Conservation (phyloP, 2,113 vertebrate genomes). For the Gopherus evgoodei region DNA sequence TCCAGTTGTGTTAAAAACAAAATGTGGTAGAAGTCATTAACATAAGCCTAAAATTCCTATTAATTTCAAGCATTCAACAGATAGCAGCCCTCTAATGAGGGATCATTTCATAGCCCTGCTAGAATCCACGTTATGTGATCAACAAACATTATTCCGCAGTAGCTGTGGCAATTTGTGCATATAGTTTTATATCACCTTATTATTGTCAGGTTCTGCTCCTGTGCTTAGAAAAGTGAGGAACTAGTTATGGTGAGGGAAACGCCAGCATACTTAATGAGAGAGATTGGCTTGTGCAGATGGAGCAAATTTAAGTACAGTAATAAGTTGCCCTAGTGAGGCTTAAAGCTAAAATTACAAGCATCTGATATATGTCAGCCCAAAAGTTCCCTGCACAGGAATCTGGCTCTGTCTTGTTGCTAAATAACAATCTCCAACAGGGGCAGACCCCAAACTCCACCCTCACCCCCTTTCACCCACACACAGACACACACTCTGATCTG, state of each 20-base stretch:
- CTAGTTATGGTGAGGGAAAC: background rate
- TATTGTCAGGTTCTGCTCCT: background rate
- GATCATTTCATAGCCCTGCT: background rate
- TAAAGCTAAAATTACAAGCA: conserved; percentile 41
- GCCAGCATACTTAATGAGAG: background rate
- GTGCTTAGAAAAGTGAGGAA: background rate
- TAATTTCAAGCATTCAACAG: background rate
- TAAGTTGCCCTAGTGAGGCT: background rate
- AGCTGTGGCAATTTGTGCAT: background rate
- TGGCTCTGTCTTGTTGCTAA: background rate
- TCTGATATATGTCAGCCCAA: background rate
- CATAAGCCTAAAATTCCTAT: background rate
- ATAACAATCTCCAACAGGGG: background rate
- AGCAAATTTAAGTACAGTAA: background rate
- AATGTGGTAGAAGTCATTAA: background rate
- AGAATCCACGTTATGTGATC: background rate
- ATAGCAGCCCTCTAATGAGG: background rate
- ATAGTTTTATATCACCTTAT: background rate
- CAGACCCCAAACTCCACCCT: background rate
- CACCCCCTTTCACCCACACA: background rate
- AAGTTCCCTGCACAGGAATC: conserved; percentile 23
- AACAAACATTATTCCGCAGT: background rate
- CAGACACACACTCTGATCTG: background rate
- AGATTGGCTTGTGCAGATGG: background rate
- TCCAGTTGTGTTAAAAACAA: background rate